Evolutionary conservation across 2,888 invertebrate genomes (phyloP), one percentile per base, ranked within the genome.

Genomic region (Pristionchus exspectatus): DNA sequence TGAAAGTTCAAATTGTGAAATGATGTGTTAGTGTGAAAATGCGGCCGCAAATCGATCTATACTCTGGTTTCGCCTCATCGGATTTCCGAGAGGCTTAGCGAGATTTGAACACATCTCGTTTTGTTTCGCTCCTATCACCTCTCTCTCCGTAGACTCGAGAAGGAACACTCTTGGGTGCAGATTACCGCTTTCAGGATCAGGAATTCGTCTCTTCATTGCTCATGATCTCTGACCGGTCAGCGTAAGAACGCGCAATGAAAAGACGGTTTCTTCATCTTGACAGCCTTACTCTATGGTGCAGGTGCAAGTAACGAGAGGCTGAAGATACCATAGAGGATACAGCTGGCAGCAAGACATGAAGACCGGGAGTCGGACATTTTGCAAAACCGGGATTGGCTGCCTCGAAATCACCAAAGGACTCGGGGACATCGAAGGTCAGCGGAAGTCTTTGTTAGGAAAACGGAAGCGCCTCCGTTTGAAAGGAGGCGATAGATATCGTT

Each of bases 371-470:
- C 27, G 66, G n/a, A 24, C 38, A 38, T 3, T 38, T 38, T 5
- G 27, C 5, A 2, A 24, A 66, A 66, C 24, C n/a, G 66, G n/a
- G 24, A 12, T 9, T 27, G n/a, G 66, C 66, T 5, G 56, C 56
- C 63, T 9, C 59, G 30, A 30, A 69, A 30, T 69, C 69, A 69
- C 14, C 14, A 18, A 10, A 69, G 18, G 24, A 38, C 38, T 38
- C 0, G 27, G 1, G 74, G 10, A 44, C 21, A 38, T 18, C 44
- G 81, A 50, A 81, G 81, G 81, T 50, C 81, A 81, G 12, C 77
- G 77, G 77, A 77, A 81, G 50, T 81, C 50, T 81, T 54, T 44
- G 50, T n/a, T 54, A 44, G 44, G 44, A 12, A 77, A 77, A 44
- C 74, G 74, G 74, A 44, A 77, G 74, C 10, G 44, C 38, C 24